These are phyloP conservation scores for Orthonevra nobilis DNA, from an alignment of 2,888 invertebrate genomes.

Conservation along the genomic window DNA sequence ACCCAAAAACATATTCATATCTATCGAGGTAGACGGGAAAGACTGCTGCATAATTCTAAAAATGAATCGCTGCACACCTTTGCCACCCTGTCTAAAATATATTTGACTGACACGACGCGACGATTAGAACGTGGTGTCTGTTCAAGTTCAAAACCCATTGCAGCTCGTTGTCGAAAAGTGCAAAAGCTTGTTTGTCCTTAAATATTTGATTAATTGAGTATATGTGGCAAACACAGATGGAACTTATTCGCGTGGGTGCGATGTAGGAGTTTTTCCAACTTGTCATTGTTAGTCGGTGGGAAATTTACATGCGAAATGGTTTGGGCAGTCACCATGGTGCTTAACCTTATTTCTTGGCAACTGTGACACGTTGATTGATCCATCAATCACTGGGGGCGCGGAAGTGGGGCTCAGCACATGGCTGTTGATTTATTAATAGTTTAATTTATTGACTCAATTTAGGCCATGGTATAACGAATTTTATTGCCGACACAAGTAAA, in stretches of 20 bases:
- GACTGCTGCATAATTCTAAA: constrained; percentile 50
- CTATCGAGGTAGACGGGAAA: constrained; percentile 27
- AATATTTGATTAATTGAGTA: constrained; percentile 43
- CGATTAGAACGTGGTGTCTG: constrained; percentile 48
- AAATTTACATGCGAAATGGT: constrained; percentile 40
- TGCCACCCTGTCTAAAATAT: constrained; percentile 5
- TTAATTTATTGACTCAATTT: constrained; percentile 45
- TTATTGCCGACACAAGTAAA: no score
- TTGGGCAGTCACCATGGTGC: constrained; percentile 51
- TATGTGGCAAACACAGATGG: not conserved
- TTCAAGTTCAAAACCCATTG: constrained; percentile 3
- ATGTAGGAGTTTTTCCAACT: not conserved
- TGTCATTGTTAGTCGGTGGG: not conserved
- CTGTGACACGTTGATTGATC: not conserved
- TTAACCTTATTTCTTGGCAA: constrained; percentile 25
- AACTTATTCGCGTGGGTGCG: not conserved
- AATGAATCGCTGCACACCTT: constrained; percentile 35
- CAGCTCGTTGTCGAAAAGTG: constrained; percentile 37
- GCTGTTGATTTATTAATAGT: constrained; percentile 35
- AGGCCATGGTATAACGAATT: no score
- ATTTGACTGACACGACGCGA: constrained; percentile 4
- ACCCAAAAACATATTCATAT: constrained; percentile 38
- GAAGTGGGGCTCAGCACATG: not conserved
- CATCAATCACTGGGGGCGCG: constrained; percentile 13
- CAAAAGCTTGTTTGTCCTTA: constrained; percentile 53